Percentiles rank a stretch among this genome's conserved stretches.
phyloP scores from a whole-genome alignment of 2,113 vertebrate species.

The Capreolus pygargus region DNA sequence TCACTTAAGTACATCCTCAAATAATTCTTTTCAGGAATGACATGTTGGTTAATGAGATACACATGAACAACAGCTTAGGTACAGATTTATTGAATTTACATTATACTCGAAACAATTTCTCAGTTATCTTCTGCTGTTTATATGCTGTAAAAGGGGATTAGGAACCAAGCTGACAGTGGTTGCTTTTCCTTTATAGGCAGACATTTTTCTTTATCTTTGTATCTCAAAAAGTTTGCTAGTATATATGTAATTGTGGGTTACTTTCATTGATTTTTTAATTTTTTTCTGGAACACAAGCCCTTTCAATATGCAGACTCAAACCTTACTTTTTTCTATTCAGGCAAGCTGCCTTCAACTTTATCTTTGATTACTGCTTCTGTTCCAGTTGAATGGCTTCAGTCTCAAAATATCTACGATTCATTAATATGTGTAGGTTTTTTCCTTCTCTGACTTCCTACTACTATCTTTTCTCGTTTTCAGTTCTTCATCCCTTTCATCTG shows the following conservation, averaged over 20 bases:
- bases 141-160: not conserved
- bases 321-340: not conserved
- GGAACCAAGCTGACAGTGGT: not conserved
- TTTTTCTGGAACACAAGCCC: not conserved
- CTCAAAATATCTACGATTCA: not conserved
- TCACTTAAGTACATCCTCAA: constrained; percentile 1
- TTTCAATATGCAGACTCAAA: not conserved
- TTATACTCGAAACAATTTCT: not conserved
- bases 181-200: not conserved
- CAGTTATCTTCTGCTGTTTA: not conserved
- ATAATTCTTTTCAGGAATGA: constrained; percentile 22
- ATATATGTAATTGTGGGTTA: not conserved
- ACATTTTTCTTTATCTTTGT: not conserved
- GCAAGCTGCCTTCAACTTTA: not conserved
- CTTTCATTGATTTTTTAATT: not conserved
- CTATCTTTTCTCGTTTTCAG: not conserved
- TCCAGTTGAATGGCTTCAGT: not conserved
- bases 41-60: not conserved
- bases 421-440: not conserved
- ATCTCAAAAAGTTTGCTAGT: not conserved
- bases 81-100: constrained; percentile 9
- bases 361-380: not conserved
- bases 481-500: not conserved
- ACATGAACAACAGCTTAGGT: not conserved
- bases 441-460: not conserved